Base-by-base conservation (phyloP, 2,797 vertebrate species). In the Thaleichthys pacificus region DNA sequence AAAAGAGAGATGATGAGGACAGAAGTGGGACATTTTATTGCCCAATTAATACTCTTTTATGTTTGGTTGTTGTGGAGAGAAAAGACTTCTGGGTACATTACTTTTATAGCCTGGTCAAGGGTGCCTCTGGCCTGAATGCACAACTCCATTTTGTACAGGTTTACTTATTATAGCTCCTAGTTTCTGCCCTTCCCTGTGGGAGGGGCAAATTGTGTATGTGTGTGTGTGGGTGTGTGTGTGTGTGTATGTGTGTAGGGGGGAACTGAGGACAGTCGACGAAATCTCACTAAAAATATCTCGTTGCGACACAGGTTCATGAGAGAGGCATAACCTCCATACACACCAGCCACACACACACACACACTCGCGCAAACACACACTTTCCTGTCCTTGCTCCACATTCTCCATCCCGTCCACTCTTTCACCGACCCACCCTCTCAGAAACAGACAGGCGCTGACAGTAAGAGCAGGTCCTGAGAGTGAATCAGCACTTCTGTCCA, bases 361-460 rank as follows among this genome's bases (percentile, higher is more conserved):
- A 68, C 60, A 28, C 14, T 9, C 54, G 69, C 51, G 35, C 56
- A 56, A 51, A 60, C 61, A 77, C 28, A 2, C n/a, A 11, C 14
- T 32, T 35, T 35, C 8, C 32, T 42, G 3, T 14, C 26, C n/a
- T n/a, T 21, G 38, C 0, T 11, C 11, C 38, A 42, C 8, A 17
- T 47, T 26, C 61, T 8, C 24, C 61, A 47, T 54, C n/a, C 2
- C 49, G 28, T 11, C n/a, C 17, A 24, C 30, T 51, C 5, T 35
- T 21, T 28, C 32, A 60, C 22, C 26, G 66, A 68, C 17, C 21
- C 32, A 6, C 21, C 21, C 9, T 22, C 8, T 2, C 30, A 66
- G 60, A 49, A 72, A 49, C 32, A 35, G 32, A 35, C 32, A 35
- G 32, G 32, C 61, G 19, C 61, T 62, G 28, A 62, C 61, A 62